Percentiles rank a stretch among this genome's conserved stretches.
Conservation (phyloP, 2,888 invertebrate genomes). For the Axea sp. region DNA sequence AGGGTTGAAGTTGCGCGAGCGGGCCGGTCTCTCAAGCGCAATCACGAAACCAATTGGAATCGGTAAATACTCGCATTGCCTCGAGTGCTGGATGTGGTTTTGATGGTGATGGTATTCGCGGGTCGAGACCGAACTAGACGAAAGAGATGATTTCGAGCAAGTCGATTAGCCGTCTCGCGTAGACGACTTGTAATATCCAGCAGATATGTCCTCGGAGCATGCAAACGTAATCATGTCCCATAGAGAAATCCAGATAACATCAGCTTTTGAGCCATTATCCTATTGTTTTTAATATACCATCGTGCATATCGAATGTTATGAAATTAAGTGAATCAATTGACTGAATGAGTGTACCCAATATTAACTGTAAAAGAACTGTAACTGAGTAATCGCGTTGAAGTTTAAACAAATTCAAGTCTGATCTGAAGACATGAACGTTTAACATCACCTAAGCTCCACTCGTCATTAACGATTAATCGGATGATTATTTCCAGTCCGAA, state of each 20-base stretch:
- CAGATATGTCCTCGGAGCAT: constrained; percentile 78
- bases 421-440: too few relatives aligned
- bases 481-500: too few relatives aligned
- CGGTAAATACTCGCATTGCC: constrained; percentile 73
- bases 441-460: too few relatives aligned
- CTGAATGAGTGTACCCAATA: too few relatives aligned
- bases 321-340: too few relatives aligned
- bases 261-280: constrained; percentile 10
- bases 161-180: constrained; percentile 68
- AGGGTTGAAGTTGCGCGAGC: constrained; percentile 53
- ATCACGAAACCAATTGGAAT: constrained; percentile 77
- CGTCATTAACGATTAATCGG: too few relatives aligned
- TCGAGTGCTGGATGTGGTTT: constrained; percentile 59
- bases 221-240: constrained; percentile 73
- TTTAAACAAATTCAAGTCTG: too few relatives aligned
- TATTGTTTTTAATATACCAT: constrained; percentile 35
- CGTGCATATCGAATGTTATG: too few relatives aligned
- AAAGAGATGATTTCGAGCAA: constrained; percentile 63
- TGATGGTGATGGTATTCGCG: constrained; percentile 59
- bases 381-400: too few relatives aligned
- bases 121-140: constrained; percentile 58
- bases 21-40: constrained; percentile 70
- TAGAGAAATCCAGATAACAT: constrained; percentile 51
- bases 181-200: constrained; percentile 70
- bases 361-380: too few relatives aligned